Percentiles rank a stretch among this genome's conserved stretches.
phyloP scores from a whole-genome alignment of 2,888 invertebrate species.

The Agrotis segetum region DNA sequence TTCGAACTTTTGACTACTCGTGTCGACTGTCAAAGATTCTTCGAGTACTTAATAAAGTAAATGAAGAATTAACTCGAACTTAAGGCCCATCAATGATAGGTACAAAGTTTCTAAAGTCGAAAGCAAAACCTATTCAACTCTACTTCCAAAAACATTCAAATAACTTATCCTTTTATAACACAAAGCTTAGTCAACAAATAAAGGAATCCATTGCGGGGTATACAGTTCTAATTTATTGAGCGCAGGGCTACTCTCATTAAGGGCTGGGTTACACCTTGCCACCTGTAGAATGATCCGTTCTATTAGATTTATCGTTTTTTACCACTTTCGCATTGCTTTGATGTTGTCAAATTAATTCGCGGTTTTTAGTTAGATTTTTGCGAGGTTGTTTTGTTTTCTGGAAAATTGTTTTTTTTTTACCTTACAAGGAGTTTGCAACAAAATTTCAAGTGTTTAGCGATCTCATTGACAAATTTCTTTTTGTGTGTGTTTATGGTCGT shows the following conservation, averaged over 20 bases:
- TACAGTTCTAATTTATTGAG: slow-evolving; percentile 82
- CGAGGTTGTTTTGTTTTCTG: not conserved
- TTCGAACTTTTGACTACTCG: too few species aligned
- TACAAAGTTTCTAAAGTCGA: not conserved
- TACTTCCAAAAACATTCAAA: slow-evolving; percentile 19
- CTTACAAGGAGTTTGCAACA: too few species aligned
- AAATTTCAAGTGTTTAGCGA: too few species aligned
- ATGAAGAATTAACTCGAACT: not conserved
- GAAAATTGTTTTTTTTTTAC: too few species aligned
- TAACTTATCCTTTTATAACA: slow-evolving; percentile 25
- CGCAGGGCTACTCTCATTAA: slow-evolving; percentile 83
- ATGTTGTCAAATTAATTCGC: slow-evolving; percentile 43
- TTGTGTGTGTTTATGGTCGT: too few species aligned
- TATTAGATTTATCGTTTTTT: slow-evolving; percentile 77
- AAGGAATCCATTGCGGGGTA: slow-evolving; percentile 76
- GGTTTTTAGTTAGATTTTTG: slow-evolving; percentile 35
- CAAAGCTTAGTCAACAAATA: slow-evolving; percentile 57
- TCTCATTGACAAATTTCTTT: too few species aligned
- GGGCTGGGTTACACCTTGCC: slow-evolving; percentile 80
- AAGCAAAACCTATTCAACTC: not conserved
- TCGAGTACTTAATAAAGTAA: not conserved
- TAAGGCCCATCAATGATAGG: not conserved
- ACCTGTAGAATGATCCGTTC: slow-evolving; percentile 85
- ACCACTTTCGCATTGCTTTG: slow-evolving; percentile 64
- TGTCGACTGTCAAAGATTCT: too few species aligned